phyloP scores from a whole-genome alignment of 2,888 invertebrate genomes.

The Spialia ferax region DNA sequence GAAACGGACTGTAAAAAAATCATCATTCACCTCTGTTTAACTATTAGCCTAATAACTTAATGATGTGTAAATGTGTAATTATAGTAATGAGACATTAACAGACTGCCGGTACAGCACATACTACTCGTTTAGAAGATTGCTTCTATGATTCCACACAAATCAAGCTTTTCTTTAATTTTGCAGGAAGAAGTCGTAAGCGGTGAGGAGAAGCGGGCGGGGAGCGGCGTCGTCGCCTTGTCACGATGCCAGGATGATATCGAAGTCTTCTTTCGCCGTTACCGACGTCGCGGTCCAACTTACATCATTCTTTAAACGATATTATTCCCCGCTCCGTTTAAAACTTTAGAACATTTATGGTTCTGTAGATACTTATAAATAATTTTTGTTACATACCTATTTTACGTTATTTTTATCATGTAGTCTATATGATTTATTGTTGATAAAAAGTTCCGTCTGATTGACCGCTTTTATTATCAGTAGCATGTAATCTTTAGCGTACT shows the following conservation, averaged over 20 bases:
- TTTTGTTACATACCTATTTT: constrained; percentile 26
- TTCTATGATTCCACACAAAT: no score
- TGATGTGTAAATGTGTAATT: no score
- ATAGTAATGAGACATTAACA: no score
- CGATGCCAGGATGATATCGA: constrained; percentile 19
- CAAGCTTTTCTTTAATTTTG: constrained; percentile 49
- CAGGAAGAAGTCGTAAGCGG: constrained; percentile 74
- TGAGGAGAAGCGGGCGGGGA: constrained; percentile 49
- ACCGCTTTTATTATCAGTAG: constrained; percentile 28
- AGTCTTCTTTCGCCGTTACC: neutral
- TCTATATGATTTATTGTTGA: constrained; percentile 16
- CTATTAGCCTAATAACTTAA: no score
- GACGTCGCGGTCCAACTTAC: neutral
- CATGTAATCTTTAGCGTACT: constrained; percentile 20
- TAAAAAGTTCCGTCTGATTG: constrained; percentile 15
- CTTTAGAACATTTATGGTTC: constrained; percentile 7
- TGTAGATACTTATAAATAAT: constrained; percentile 9
- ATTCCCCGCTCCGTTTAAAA: constrained; percentile 15
- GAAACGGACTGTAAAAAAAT: no score
- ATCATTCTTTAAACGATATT: neutral
- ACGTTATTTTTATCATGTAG: constrained; percentile 28
- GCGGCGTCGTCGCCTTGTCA: no score
- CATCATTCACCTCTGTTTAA: no score
- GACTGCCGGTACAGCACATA: no score
- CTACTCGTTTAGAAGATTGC: no score